A percentile compares a stretch with the other conserved stretches of the same genome.
Conservation (phyloP, 2,113 vertebrate species). For the Apodemus speciosus region DNA sequence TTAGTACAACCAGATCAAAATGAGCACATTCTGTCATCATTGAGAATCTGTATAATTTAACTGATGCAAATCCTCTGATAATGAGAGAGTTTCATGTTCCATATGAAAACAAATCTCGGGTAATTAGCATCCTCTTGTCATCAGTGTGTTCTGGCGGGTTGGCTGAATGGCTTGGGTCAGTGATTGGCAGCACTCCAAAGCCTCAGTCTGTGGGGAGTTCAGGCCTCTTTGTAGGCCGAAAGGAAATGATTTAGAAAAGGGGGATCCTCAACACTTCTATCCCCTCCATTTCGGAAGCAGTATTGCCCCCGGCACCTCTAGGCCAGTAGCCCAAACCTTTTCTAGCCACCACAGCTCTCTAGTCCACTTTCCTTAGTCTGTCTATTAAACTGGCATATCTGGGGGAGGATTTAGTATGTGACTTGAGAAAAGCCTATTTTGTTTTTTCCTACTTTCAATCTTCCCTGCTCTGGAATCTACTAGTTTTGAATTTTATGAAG, state of each 20-base stretch:
- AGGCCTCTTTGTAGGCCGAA: slow-evolving; percentile 1
- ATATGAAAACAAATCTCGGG: slow-evolving; percentile 64
- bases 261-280: not conserved
- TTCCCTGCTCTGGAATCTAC: slow-evolving; percentile 4
- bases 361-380: not conserved
- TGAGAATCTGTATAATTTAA: slow-evolving; percentile 61
- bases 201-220: not conserved
- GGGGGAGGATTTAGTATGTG: not conserved
- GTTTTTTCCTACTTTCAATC: not conserved
- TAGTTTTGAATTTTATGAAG: not conserved
- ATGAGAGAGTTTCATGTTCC: slow-evolving; percentile 64
- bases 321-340: not conserved
- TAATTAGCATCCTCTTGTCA: slow-evolving; percentile 65
- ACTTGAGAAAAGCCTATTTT: not conserved
- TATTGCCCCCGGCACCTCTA: not conserved
- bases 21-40: slow-evolving; percentile 52
- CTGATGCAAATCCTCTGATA: slow-evolving; percentile 62
- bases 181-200: slow-evolving; percentile 55
- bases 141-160: slow-evolving; percentile 12
- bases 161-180: slow-evolving; percentile 35
- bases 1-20: slow-evolving; percentile 52
- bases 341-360: not conserved
- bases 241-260: slow-evolving; percentile 24
- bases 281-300: not conserved
- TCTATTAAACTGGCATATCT: not conserved